phyloP scores from a whole-genome alignment of 1,140 invertebrate genomes.

The Lasaia peninsularis region DNA sequence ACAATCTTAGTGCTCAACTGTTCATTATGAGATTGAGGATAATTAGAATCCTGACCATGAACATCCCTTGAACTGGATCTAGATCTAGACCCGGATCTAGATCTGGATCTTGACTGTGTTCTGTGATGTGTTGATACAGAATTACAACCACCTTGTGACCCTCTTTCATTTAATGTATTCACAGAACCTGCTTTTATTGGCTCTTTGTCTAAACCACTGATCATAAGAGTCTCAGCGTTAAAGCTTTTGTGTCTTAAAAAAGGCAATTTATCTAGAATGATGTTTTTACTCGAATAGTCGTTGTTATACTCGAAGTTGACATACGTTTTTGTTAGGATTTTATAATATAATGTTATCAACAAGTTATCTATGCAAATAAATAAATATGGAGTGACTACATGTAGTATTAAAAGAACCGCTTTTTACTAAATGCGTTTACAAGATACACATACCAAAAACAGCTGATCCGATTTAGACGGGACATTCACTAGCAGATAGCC shows the following conservation, averaged over 20 bases:
- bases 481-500: too few species aligned
- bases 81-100: constrained; percentile 35
- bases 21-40: constrained; percentile 56
- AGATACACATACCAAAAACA: too few species aligned
- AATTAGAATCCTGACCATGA: constrained; percentile 58
- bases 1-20: constrained; percentile 25
- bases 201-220: constrained; percentile 37
- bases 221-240: constrained; percentile 51
- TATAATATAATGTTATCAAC: too few species aligned
- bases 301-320: too few species aligned
- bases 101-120: constrained; percentile 53
- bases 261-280: too few species aligned
- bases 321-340: too few species aligned
- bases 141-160: constrained; percentile 39
- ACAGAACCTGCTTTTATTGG: constrained; percentile 30
- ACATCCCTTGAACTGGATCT: constrained; percentile 55
- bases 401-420: too few species aligned
- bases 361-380: too few species aligned
- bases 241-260: constrained; percentile 36
- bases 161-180: constrained; percentile 41
- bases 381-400: too few species aligned
- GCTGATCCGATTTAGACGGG: too few species aligned
- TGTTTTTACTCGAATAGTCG: too few species aligned
- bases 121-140: constrained; percentile 45
- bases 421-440: too few species aligned